Base-by-base conservation (phyloP, 2,888 invertebrate genomes). In the Agrotis ipsilon region DNA sequence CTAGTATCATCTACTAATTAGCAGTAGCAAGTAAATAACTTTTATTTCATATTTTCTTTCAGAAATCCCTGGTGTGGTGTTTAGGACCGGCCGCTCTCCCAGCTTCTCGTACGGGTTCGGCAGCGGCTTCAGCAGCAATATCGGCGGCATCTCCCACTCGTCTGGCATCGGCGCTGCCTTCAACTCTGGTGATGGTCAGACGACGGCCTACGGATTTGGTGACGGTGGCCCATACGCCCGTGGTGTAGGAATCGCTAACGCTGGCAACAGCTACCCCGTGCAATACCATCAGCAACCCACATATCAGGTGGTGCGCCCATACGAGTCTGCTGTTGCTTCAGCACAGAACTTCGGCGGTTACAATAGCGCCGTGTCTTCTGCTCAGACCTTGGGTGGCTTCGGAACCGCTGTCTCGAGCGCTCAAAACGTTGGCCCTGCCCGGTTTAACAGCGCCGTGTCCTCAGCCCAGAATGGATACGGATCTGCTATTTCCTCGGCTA, bases 141-240 rank as follows among this genome's bases (percentile, higher is more conserved):
- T 96, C 72, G 95, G 93, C 0, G 96, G 96, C 48, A 91, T 96
- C 77, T 89, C 90, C 19, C 94, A 95, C 69, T 92, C 95, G 14
- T 88, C 90, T 27, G 91, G 94, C 61, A 90, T 93, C 64, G 94
- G 95, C 1, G 81, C 89, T 21, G 88, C 95, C 49, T 93, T 92
- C 90, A 89, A 90, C 66, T 90, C 87, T 62, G 95, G 94, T 7
- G 91, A 91, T 16, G 94, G 88, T 0, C 82, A 89, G 57, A 94
- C 95, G n/a, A 39, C 58, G 39, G 72, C 68, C 0, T 94, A 92
- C 71, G 94, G 94, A 49, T 52, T 85, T 46, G 19, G 48, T n/a
- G 85, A 86, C 57, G 90, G 90, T 54, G 86, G 87, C 57, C 80
- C 80, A 18, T 92, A 83, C 78, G 93, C 94, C 14, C 89, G 89